A percentile compares a stretch with the other conserved stretches of the same genome.
These are phyloP conservation scores for Lordiphosa collinella DNA, from an alignment of 1,140 invertebrate species.

Conservation along the genomic window DNA sequence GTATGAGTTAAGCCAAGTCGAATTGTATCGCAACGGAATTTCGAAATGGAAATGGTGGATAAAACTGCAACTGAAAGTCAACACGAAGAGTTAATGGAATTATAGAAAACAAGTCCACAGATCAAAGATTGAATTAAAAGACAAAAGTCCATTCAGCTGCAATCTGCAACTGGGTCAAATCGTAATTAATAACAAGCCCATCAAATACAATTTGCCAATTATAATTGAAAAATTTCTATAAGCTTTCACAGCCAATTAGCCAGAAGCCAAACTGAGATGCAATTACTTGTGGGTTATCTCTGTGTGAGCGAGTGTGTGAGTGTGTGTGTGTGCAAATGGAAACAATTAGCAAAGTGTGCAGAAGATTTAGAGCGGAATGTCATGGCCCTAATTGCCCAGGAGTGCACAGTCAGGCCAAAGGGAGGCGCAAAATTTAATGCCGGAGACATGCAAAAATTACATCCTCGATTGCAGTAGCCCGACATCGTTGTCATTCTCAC, in stretches of 20 bases:
- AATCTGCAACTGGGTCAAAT: slow-evolving; percentile 17
- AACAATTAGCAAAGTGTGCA: slow-evolving; percentile 74
- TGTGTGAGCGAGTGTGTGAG: slow-evolving; percentile 12
- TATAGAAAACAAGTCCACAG: slow-evolving; percentile 12
- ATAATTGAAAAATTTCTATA: slow-evolving; percentile 39
- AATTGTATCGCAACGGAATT: slow-evolving; percentile 3
- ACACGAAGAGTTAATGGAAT: neutral
- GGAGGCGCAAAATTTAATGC: slow-evolving; percentile 63
- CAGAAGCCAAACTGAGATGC: slow-evolving; percentile 44
- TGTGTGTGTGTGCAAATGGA: slow-evolving; percentile 59
- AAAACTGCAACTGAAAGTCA: neutral
- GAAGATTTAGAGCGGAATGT: slow-evolving; percentile 74
- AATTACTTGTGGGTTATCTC: slow-evolving; percentile 53
- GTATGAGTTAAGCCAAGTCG: neutral
- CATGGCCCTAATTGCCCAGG: slow-evolving; percentile 69
- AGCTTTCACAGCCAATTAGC: slow-evolving; percentile 52
- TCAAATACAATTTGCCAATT: slow-evolving; percentile 48
- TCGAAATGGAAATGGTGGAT: no score
- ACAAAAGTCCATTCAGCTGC: neutral
- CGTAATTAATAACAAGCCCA: slow-evolving; percentile 31
- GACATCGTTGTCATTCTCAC: slow-evolving; percentile 37
- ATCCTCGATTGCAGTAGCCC: slow-evolving; percentile 60
- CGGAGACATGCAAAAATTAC: slow-evolving; percentile 76
- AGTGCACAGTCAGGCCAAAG: slow-evolving; percentile 14
- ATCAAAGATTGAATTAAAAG: no score